phyloP scores from a whole-genome alignment of 2,888 invertebrate genomes.

The Acronicta aceris region DNA sequence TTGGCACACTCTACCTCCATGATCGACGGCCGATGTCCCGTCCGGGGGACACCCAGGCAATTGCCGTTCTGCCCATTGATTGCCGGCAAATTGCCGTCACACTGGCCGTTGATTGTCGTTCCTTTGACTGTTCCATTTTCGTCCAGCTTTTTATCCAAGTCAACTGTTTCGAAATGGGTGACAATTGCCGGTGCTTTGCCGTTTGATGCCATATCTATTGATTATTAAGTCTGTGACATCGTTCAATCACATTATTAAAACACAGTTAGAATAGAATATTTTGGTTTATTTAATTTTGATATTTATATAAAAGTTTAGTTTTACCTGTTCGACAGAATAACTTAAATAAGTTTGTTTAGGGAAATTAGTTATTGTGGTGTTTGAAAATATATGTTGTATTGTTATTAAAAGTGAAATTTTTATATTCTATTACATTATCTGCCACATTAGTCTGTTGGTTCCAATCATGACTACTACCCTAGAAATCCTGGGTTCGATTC shows the following conservation, averaged over 20 bases:
- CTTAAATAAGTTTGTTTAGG: background rate
- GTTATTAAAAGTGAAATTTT: too few species aligned
- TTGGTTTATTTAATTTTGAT: background rate
- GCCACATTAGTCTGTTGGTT: too few species aligned
- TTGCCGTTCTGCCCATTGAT: conserved; percentile 34
- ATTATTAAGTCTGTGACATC: conserved; percentile 33
- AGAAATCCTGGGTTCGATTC: too few species aligned
- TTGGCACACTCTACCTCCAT: conserved; percentile 92
- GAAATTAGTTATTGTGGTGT: conserved; percentile 20
- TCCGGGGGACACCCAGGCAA: conserved; percentile 61
- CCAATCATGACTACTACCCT: too few species aligned
- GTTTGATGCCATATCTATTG: conserved; percentile 48
- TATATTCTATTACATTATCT: too few species aligned
- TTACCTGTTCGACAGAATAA: too few species aligned
- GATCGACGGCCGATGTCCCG: conserved; percentile 87
- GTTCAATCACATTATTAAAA: conserved; percentile 20
- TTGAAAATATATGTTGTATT: too few species aligned
- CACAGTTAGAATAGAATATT: conserved; percentile 1
- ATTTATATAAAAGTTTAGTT: too few species aligned
- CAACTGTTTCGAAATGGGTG: conserved; percentile 48
- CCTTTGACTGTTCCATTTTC: conserved; percentile 30
- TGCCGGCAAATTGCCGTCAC: conserved; percentile 17
- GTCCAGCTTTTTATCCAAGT: conserved; percentile 38
- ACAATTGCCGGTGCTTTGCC: conserved; percentile 45
- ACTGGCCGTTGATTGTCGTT: conserved; percentile 22